Percentiles rank a stretch among this genome's conserved stretches.
Conservation (phyloP, 2,797 vertebrate species). For the Liasis olivaceus region DNA sequence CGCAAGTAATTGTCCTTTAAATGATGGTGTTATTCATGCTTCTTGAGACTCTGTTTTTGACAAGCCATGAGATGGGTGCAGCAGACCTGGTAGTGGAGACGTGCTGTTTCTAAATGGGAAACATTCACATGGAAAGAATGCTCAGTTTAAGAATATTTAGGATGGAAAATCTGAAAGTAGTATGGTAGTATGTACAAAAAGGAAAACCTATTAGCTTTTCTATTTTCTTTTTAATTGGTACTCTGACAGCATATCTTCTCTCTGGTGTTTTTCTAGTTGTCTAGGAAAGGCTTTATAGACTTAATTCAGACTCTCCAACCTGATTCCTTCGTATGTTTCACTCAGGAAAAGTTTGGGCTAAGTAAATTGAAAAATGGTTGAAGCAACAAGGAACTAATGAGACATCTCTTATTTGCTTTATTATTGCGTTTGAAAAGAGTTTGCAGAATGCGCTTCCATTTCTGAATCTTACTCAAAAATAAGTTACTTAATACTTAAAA, state of each 20-base stretch:
- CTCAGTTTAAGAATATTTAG: not conserved
- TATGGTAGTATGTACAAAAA: not conserved
- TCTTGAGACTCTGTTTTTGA: not conserved
- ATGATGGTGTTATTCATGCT: not conserved
- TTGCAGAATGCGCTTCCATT: not conserved
- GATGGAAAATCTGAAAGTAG: not conserved
- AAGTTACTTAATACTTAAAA: not conserved
- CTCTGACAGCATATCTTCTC: not conserved
- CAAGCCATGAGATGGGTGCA: not conserved
- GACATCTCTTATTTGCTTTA: not conserved
- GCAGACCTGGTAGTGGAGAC: fast-evolving
- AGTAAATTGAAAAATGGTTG: not conserved
- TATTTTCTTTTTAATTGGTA: not conserved
- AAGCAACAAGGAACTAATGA: not conserved
- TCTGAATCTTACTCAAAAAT: not conserved
- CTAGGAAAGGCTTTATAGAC: not conserved
- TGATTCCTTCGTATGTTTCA: not conserved
- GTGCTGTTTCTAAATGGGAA: not conserved
- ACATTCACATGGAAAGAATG: not conserved
- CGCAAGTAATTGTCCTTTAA: slow-evolving; percentile 83
- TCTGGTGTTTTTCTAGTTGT: not conserved
- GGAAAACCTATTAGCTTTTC: not conserved
- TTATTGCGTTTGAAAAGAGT: not conserved
- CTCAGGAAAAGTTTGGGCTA: not conserved
- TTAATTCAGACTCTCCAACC: not conserved